phyloP scores from a whole-genome alignment of 1,140 invertebrate species.

The Heliothis virescens region DNA sequence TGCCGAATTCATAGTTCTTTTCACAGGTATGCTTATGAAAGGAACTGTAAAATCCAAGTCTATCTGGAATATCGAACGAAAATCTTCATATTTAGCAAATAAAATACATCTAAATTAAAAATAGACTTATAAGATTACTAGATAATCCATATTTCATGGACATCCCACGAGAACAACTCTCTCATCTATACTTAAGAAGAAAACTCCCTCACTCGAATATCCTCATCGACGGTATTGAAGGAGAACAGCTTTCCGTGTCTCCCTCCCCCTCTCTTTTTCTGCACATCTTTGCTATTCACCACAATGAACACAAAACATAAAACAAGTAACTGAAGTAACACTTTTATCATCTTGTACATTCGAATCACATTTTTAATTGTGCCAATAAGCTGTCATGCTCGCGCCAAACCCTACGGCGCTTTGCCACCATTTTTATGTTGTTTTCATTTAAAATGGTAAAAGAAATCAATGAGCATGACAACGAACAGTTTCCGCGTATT shows the following conservation, averaged over 20 bases:
- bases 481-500: slow-evolving; percentile 71
- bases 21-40: slow-evolving; percentile 81
- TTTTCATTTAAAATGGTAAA: slow-evolving; percentile 64
- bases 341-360: slow-evolving; percentile 56
- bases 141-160: no score
- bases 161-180: not conserved
- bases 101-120: no score
- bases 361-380: slow-evolving; percentile 51
- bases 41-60: slow-evolving; percentile 81
- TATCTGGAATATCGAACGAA: slow-evolving; percentile 69
- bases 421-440: slow-evolving; percentile 64
- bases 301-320: slow-evolving; percentile 49
- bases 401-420: slow-evolving; percentile 54
- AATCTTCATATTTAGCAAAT: not conserved
- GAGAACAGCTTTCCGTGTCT: slow-evolving; percentile 70
- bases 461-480: slow-evolving; percentile 59
- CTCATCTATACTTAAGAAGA: not conserved
- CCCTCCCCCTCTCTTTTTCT: slow-evolving; percentile 49
- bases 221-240: slow-evolving; percentile 68
- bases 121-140: no score
- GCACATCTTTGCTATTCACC: slow-evolving; percentile 53
- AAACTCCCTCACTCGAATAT: slow-evolving; percentile 69
- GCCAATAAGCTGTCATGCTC: slow-evolving; percentile 60
- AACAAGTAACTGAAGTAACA: slow-evolving; percentile 56
- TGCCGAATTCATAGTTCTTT: slow-evolving; percentile 67